Base-by-base conservation (phyloP, 2,113 vertebrate genomes). In the Ibidorhyncha struthersii region DNA sequence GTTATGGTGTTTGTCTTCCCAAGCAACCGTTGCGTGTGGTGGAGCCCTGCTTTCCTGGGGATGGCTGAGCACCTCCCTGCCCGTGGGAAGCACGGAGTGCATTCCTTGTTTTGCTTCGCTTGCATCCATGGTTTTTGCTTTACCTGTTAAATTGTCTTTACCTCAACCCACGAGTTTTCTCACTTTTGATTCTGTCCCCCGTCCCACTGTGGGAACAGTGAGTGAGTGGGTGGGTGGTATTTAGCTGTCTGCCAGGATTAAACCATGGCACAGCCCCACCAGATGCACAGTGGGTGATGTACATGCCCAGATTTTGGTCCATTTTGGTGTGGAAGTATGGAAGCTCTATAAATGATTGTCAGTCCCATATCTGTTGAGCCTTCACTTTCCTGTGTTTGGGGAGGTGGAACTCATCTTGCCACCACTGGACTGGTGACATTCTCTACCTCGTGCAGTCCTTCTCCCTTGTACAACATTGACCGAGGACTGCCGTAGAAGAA, bases 11-110 rank as follows among this genome's bases (percentile, higher is more conserved):
- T 78, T 17, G 6, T 15, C 34, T 78, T 82, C 34, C 47, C 38
- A 38, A 55, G 20, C 38, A 8, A 14, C 12, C 1, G 1, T 20
- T 34, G 6, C 0, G 0, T 0, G 0, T 14, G 55, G 29, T 8
- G 55, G 38, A 76, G 29, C 29, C 18, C 27, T 36, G 55, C 20
- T 25, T 8, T 34, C 55, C 56, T 77, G 58, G 34, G 38, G 34
- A 14, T 32, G 34, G 22, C 29, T 52, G 26, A 71, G 14, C 26
- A 62, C 19, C 52, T 56, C 34, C 36, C 34, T 43, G 58, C n/a
- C 9, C 0, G 1, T 34, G 23, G 38, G 41, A 32, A 58, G 41
- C 0, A 15, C 8, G 23, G 32, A 38, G 41, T 61, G 4, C 6
- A 65, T 90, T 63, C 52, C 10, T 38, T 43, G 10, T 5, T 77